These are phyloP conservation scores for Harpalus rufipes DNA, from an alignment of 2,888 invertebrate species.

Conservation along the genomic window DNA sequence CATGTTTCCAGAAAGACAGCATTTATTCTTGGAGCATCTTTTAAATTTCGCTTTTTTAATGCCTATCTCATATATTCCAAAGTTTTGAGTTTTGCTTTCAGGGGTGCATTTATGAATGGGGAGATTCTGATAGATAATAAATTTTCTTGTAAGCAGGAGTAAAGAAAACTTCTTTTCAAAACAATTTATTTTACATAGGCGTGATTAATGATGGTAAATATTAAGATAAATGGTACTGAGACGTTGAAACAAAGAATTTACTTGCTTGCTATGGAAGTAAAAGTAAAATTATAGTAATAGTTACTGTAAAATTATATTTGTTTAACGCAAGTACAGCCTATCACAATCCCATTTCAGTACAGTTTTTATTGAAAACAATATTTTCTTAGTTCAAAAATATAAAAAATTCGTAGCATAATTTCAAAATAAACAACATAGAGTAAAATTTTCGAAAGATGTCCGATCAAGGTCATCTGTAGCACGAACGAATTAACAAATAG, in stretches of 20 bases:
- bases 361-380: too few relatives aligned
- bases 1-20: too few relatives aligned
- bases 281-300: neutral
- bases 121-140: slow-evolving; percentile 43
- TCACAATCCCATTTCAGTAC: too few relatives aligned
- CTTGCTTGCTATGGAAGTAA: neutral
- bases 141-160: slow-evolving; percentile 15
- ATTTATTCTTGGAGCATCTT: neutral
- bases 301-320: too few relatives aligned
- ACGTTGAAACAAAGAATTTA: neutral
- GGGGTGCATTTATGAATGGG: neutral
- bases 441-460: too few relatives aligned
- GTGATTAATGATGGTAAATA: slow-evolving; percentile 38
- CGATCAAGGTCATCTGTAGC: too few relatives aligned
- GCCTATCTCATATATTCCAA: neutral
- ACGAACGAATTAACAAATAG: too few relatives aligned
- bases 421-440: too few relatives aligned
- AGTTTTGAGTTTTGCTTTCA: slow-evolving; percentile 1
- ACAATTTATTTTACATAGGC: slow-evolving; percentile 50
- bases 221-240: slow-evolving; percentile 36
- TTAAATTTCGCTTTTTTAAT: neutral
- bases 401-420: too few relatives aligned
- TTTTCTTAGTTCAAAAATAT: too few relatives aligned
- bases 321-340: too few relatives aligned
- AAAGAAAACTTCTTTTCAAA: slow-evolving; percentile 19